A percentile compares a stretch with the other conserved stretches of the same genome.
phyloP scores from a whole-genome alignment of 1,140 invertebrate genomes.

The Drosophila pallidifrons region DNA sequence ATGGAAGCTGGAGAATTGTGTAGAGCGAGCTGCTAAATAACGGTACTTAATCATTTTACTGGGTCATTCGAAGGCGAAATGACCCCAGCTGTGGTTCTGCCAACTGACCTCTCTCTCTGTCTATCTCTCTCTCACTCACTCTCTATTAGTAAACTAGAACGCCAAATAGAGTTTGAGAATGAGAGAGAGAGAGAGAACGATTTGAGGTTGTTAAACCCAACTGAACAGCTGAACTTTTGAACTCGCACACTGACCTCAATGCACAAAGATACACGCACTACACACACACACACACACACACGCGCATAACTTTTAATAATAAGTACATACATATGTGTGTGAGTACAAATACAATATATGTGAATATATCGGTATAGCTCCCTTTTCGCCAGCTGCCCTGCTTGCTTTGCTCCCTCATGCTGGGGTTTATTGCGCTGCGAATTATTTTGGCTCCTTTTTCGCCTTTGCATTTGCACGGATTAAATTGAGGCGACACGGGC shows the following conservation, averaged over 20 bases:
- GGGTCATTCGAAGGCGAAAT: constrained; percentile 47
- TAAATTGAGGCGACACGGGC: constrained; percentile 62
- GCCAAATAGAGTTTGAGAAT: constrained; percentile 8
- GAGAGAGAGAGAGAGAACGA: not conserved
- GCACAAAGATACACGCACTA: constrained; percentile 18
- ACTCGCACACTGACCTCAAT: constrained; percentile 76
- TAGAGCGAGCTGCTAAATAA: constrained; percentile 61
- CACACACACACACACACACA: constrained; percentile 11
- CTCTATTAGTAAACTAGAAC: not conserved
- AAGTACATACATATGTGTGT: not conserved
- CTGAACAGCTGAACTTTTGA: constrained; percentile 69
- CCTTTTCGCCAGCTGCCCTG: not conserved
- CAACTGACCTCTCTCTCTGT: constrained; percentile 29
- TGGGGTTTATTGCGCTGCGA: constrained; percentile 54
- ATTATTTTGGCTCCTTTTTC: constrained; percentile 59
- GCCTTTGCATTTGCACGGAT: constrained; percentile 65
- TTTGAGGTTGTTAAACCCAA: constrained; percentile 60
- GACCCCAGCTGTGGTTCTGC: constrained; percentile 40
- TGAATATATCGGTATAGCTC: not conserved
- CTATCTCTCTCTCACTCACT: too few species aligned
- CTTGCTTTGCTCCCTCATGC: not conserved
- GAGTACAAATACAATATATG: not conserved
- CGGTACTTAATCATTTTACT: constrained; percentile 77
- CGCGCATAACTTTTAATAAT: not conserved
- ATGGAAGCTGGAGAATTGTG: constrained; percentile 6